These are phyloP conservation scores for Lordiphosa stackelbergi DNA, from an alignment of 1,140 invertebrate genomes.

Conservation along the genomic window DNA sequence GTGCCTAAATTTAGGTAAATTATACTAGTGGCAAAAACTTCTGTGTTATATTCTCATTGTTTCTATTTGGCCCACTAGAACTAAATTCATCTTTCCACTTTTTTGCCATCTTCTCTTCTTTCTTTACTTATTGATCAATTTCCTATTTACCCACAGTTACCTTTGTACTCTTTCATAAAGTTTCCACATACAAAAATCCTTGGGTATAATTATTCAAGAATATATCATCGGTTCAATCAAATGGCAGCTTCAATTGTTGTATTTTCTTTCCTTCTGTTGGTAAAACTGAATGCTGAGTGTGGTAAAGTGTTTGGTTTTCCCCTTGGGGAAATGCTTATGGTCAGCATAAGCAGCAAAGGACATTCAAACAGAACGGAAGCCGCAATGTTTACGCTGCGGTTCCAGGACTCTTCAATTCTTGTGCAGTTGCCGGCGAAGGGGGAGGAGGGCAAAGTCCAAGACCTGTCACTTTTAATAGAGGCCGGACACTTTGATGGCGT, in stretches of 20 bases:
- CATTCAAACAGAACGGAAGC: constrained; percentile 35
- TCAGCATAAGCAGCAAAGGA: constrained; percentile 25
- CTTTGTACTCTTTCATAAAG: too few relatives aligned
- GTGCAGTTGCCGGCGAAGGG: background rate
- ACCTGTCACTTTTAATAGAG: constrained; percentile 68
- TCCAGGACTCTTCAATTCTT: constrained; percentile 16
- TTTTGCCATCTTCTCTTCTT: too few relatives aligned
- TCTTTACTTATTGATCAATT: too few relatives aligned
- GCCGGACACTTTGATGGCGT: constrained; percentile 63
- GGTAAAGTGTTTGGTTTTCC: constrained; percentile 41
- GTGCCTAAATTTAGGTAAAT: too few relatives aligned
- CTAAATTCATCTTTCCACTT: too few relatives aligned
- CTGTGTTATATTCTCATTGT: too few relatives aligned
- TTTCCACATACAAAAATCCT: too few relatives aligned
- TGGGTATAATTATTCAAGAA: too few relatives aligned
- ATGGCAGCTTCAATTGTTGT: constrained; percentile 2
- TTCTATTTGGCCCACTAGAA: too few relatives aligned
- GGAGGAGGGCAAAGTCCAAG: constrained; percentile 7
- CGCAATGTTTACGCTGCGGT: constrained; percentile 64
- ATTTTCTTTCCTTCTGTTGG: background rate
- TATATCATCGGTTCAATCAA: too few relatives aligned
- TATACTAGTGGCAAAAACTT: too few relatives aligned
- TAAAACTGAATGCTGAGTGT: constrained; percentile 35
- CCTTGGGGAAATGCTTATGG: constrained; percentile 47
- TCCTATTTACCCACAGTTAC: too few relatives aligned